phyloP scores from a whole-genome alignment of 2,888 invertebrate genomes.

The Hirudinaria manillensis region DNA sequence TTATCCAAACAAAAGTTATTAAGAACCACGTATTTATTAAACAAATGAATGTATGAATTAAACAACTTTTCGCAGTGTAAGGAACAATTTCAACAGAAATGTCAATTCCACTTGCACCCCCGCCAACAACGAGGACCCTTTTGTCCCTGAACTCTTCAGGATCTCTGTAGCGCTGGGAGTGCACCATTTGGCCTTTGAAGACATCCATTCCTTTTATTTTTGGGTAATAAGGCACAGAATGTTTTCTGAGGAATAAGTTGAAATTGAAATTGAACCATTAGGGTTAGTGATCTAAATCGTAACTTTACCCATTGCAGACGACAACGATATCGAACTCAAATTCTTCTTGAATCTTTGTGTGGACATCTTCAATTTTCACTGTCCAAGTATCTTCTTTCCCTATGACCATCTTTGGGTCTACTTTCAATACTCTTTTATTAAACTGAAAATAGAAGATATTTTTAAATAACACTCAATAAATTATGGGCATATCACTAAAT shows the following conservation, averaged over 20 bases:
- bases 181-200: slow-evolving; percentile 62
- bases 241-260: not conserved
- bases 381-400: slow-evolving; percentile 33
- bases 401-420: slow-evolving; percentile 25
- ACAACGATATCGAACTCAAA: slow-evolving; percentile 5
- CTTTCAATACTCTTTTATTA: slow-evolving; percentile 3
- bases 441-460: not conserved
- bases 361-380: slow-evolving; percentile 23
- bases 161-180: slow-evolving; percentile 78
- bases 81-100: slow-evolving; percentile 54
- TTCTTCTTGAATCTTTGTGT: slow-evolving; percentile 20
- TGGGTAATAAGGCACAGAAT: slow-evolving; percentile 1
- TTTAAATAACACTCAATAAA: too few relatives aligned
- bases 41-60: too few relatives aligned
- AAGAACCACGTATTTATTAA: too few relatives aligned
- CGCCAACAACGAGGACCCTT: slow-evolving; percentile 73
- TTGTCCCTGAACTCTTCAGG: slow-evolving; percentile 65
- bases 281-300: not conserved
- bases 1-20: too few relatives aligned
- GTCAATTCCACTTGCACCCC: slow-evolving; percentile 78
- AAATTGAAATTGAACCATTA: not conserved
- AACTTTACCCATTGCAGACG: slow-evolving; percentile 1
- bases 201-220: slow-evolving; percentile 49
- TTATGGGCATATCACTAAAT: too few relatives aligned
- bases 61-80: not conserved